These are phyloP conservation scores for Drosophila subquinaria DNA, from an alignment of 2,888 invertebrate species.

Conservation along the genomic window DNA sequence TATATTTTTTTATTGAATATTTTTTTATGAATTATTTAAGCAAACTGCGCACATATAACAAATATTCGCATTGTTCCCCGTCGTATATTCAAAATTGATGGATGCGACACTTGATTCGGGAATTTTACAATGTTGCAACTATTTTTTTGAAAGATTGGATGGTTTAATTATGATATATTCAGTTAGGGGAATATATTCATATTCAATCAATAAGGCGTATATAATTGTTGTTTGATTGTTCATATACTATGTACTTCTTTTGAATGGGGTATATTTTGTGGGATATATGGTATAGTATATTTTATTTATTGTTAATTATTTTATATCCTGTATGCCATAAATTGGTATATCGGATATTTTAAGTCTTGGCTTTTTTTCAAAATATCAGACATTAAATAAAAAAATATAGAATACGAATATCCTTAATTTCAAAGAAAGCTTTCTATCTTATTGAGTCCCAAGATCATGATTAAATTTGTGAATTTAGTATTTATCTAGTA, in stretches of 20 bases:
- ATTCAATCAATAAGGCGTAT: not conserved
- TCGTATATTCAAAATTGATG: conserved; percentile 42
- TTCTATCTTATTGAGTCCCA: too few relatives aligned
- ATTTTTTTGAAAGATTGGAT: not conserved
- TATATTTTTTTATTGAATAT: conserved; percentile 27
- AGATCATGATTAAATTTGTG: too few relatives aligned
- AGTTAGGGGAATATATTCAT: not conserved
- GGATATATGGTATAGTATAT: too few relatives aligned
- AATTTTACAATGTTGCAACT: conserved; percentile 23
- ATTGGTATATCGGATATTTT: too few relatives aligned
- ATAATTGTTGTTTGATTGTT: not conserved
- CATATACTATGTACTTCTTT: not conserved
- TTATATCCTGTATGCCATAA: not conserved
- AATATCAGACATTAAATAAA: too few relatives aligned
- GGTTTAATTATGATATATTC: not conserved
- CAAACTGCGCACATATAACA: conserved; percentile 27
- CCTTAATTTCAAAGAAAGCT: too few relatives aligned
- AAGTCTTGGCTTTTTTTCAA: too few relatives aligned
- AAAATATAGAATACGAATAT: too few relatives aligned
- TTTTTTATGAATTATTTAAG: conserved; percentile 42
- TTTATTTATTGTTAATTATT: not conserved
- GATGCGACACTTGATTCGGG: conserved; percentile 25
- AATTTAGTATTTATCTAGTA: too few relatives aligned
- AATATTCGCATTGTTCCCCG: conserved; percentile 39
- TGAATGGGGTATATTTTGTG: not conserved